Evolutionary conservation across 2,888 invertebrate genomes (phyloP).

Genomic region (Andrena minutula): DNA sequence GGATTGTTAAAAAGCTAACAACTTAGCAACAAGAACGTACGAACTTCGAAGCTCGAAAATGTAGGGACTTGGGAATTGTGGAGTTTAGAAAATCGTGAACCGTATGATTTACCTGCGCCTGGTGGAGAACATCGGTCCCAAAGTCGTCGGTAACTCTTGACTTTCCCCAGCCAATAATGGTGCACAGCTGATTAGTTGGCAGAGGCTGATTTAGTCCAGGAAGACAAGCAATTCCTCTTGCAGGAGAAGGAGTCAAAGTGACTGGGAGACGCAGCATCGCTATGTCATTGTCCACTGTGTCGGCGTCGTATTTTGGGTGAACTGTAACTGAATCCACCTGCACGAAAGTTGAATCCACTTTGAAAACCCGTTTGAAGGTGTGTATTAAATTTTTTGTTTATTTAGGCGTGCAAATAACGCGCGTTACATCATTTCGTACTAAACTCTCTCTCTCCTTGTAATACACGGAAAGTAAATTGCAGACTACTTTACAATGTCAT

Average conservation of each 20-base stretch:
- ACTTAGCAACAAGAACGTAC: too few species aligned
- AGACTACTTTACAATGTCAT: background rate
- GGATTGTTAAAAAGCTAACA: background rate
- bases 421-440: too few species aligned
- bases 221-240: slow-evolving; percentile 91
- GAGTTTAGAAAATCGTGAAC: background rate
- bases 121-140: slow-evolving; percentile 94
- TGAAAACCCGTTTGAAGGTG: background rate
- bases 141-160: slow-evolving; percentile 90
- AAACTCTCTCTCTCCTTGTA: too few species aligned
- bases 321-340: slow-evolving; percentile 89
- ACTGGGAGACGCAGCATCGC: slow-evolving; percentile 91
- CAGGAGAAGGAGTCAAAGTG: slow-evolving; percentile 77
- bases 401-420: too few species aligned
- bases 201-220: slow-evolving; percentile 90
- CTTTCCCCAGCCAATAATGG: slow-evolving; percentile 98
- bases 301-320: slow-evolving; percentile 94
- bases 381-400: too few species aligned
- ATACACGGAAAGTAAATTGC: background rate
- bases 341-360: background rate
- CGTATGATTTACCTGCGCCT: slow-evolving; percentile 89
- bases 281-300: slow-evolving; percentile 97
- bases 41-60: background rate
- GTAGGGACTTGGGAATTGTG: background rate
- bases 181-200: slow-evolving; percentile 90